Evolutionary conservation across 2,888 invertebrate species (phyloP).

Genomic region (Clanis bilineata): DNA sequence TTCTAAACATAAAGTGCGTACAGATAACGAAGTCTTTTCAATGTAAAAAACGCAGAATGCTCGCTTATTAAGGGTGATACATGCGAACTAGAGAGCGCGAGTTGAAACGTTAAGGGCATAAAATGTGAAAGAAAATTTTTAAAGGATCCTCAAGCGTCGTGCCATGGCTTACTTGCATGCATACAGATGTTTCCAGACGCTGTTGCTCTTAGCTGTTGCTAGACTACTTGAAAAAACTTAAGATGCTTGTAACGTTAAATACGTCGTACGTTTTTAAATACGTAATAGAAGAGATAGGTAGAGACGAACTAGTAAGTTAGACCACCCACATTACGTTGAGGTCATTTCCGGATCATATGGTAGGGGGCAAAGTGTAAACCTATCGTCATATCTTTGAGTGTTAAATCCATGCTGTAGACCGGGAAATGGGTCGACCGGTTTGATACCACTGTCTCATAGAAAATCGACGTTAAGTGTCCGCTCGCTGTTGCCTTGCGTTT

Average conservation of each 20-base stretch:
- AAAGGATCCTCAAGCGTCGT: conserved; percentile 43
- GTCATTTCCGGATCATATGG: too few relatives aligned
- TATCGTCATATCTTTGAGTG: too few relatives aligned
- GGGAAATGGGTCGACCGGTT: too few relatives aligned
- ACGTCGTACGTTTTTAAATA: background rate
- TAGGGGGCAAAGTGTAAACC: too few relatives aligned
- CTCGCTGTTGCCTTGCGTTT: too few relatives aligned
- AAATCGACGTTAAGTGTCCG: too few relatives aligned
- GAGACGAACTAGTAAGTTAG: too few relatives aligned
- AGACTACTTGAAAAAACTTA: conserved; percentile 27
- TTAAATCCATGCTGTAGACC: too few relatives aligned
- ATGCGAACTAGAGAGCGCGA: conserved; percentile 46
- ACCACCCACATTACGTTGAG: too few relatives aligned
- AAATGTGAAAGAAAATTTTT: conserved; percentile 48
- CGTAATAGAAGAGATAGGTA: too few relatives aligned
- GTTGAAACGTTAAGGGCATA: conserved; percentile 52
- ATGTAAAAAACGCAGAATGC: conserved; percentile 36
- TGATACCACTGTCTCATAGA: too few relatives aligned
- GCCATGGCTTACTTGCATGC: conserved; percentile 42
- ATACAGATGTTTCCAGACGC: conserved; percentile 45
- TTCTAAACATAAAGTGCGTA: conserved; percentile 5
- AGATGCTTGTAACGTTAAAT: background rate
- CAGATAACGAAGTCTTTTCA: conserved; percentile 39
- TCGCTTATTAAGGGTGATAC: conserved; percentile 49
- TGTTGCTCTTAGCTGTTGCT: conserved; percentile 40